Base-by-base conservation (phyloP, 2,797 vertebrate species). In the Melanotaenia boesemani region DNA sequence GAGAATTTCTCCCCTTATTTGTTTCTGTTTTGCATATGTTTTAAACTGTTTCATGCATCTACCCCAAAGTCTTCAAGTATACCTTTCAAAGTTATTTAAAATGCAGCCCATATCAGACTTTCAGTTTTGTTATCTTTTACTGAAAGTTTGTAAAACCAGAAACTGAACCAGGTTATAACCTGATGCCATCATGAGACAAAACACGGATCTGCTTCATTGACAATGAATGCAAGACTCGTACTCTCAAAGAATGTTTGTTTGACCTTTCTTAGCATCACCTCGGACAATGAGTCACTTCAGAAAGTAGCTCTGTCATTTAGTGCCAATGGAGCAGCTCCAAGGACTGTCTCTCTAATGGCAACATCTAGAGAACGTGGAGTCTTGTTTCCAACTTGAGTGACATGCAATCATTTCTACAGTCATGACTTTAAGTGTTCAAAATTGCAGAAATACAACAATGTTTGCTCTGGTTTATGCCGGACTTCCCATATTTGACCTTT, bases 161-260 rank as follows among this genome's bases (percentile, higher is more conserved):
- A 90, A 90, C 80, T 41, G 20, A 81, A 91, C 58, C 0, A 34
- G 55, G 67, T 63, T 46, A 67, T 72, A 83, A 86, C 83, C 80
- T 11, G 72, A 87, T 37, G 74, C 84, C 84, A 70, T 64, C 70
- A 1, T 9, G 4, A 63, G 83, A 91, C 88, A 85, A 88, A 88
- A 86, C 78, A 34, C 10, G 7, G 84, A 71, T 86, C 70, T 37
- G 86, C 91, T 89, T 76, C 81, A 74, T 10, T 86, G 87, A 56
- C 82, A 36, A 28, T 88, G 88, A 92, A 92, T 90, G 80, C 6
- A 79, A 83, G 85, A 73, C 86, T 82, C 68, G 50, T 70, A 66
- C 58, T 63, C 81, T 80, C 76, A 71, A 78, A 86, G 79, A 85
- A 68, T 91, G 90, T 90, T 91, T 88, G 72, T 80, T 88, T 88